Percentiles rank a stretch among this genome's conserved stretches.
These are phyloP conservation scores for Sarcophaga peregrina DNA, from an alignment of 1,140 invertebrate genomes.

Conservation along the genomic window DNA sequence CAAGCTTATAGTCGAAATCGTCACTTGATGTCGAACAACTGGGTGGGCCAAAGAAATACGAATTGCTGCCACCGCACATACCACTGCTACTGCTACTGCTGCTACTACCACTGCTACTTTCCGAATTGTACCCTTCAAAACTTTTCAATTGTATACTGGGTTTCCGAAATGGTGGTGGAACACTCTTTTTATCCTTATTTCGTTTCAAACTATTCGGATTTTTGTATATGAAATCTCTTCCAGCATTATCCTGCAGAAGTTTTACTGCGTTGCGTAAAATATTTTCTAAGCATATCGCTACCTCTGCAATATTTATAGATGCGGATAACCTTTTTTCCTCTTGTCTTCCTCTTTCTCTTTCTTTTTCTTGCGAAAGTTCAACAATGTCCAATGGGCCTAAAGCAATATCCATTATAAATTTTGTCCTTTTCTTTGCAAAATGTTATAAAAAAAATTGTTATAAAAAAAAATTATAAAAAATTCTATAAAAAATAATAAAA, in stretches of 20 bases:
- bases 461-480: too few relatives aligned
- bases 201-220: constrained; percentile 11
- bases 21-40: not conserved
- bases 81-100: not conserved
- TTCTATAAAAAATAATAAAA: too few relatives aligned
- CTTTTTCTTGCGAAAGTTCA: not conserved
- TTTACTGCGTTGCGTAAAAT: not conserved
- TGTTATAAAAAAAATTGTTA: not conserved
- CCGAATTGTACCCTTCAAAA: not conserved
- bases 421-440: not conserved
- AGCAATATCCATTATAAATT: not conserved
- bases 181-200: not conserved
- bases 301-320: not conserved
- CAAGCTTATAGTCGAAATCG: not conserved
- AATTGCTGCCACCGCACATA: not conserved
- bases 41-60: not conserved
- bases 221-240: constrained; percentile 23
- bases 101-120: not conserved
- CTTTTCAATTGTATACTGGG: not conserved
- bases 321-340: not conserved
- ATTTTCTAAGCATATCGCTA: not conserved
- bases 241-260: not conserved
- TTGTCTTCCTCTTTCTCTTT: not conserved
- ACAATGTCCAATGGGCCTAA: constrained; percentile 16
- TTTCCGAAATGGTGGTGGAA: too few relatives aligned